Conservation (phyloP, 2,888 invertebrate species). For the Salpingus planirostris region DNA sequence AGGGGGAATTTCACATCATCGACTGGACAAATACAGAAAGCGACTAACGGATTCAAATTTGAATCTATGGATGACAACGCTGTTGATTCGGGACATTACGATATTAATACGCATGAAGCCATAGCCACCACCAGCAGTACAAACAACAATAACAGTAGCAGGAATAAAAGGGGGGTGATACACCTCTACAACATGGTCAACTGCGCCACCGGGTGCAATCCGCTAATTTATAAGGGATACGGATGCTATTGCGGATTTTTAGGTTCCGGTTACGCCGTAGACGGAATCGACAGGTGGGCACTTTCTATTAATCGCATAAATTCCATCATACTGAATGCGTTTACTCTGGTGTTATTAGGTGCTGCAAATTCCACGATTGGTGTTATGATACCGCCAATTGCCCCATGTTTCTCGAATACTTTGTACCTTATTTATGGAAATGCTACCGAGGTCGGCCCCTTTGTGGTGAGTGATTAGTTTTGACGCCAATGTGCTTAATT, state of each 20-base stretch:
- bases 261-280: constrained; percentile 68
- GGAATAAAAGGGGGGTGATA: constrained; percentile 64
- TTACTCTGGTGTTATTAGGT: constrained; percentile 42
- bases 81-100: constrained; percentile 2
- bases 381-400: constrained; percentile 76
- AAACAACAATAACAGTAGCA: constrained; percentile 10
- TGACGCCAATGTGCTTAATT: no score
- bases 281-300: constrained; percentile 71
- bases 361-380: constrained; percentile 78
- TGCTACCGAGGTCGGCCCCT: constrained; percentile 69
- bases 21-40: no score
- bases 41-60: no score
- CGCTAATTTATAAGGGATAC: constrained; percentile 74
- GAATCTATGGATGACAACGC: no score
- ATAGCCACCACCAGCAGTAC: not conserved
- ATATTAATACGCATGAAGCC: not conserved
- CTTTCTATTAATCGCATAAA: not conserved
- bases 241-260: constrained; percentile 87
- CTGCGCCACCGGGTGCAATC: constrained; percentile 79
- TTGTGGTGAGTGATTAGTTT: constrained; percentile 67
- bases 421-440: constrained; percentile 82
- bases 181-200: constrained; percentile 80
- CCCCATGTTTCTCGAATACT: constrained; percentile 71
- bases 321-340: not conserved
- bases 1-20: no score